Evolutionary conservation across 1,140 invertebrate genomes (phyloP).

Genomic region (Penaeus indicus): DNA sequence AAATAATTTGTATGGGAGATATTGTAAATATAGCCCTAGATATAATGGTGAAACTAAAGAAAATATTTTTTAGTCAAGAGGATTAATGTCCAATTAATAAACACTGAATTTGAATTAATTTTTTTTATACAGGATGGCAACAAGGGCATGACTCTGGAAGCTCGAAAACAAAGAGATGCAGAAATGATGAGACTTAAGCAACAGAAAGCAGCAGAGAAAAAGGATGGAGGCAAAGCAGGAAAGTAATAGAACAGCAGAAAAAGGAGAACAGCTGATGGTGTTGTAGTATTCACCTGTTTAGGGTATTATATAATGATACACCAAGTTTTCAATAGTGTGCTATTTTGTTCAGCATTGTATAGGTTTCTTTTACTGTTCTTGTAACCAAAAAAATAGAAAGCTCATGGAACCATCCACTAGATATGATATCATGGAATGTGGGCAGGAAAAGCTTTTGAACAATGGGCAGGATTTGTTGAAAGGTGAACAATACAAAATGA

Average conservation of each 20-base stretch:
- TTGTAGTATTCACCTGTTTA: conserved; percentile 25
- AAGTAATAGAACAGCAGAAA: conserved; percentile 25
- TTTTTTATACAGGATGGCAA: conserved; percentile 73
- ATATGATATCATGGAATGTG: conserved; percentile 3
- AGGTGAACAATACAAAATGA: not conserved
- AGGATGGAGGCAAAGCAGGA: conserved; percentile 9
- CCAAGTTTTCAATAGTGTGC: conserved; percentile 44
- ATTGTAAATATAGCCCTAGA: not conserved
- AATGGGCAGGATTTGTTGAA: not conserved
- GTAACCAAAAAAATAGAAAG: not conserved
- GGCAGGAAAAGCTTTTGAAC: conserved; percentile 1
- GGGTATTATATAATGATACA: conserved; percentile 7
- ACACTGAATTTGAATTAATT: not conserved
- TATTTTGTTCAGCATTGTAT: conserved; percentile 40
- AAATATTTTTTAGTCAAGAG: too few species aligned
- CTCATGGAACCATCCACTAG: conserved; percentile 7
- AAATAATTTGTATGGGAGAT: not conserved
- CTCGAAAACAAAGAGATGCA: conserved; percentile 80
- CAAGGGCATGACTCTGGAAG: conserved; percentile 80
- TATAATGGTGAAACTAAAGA: too few species aligned
- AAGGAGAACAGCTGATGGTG: not conserved
- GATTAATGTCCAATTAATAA: too few species aligned
- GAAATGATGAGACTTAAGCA: conserved; percentile 67
- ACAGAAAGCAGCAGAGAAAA: conserved; percentile 63
- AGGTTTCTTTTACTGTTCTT: conserved; percentile 37